These are phyloP conservation scores for Poecilus cupreus DNA, from an alignment of 2,888 invertebrate species.

Conservation along the genomic window DNA sequence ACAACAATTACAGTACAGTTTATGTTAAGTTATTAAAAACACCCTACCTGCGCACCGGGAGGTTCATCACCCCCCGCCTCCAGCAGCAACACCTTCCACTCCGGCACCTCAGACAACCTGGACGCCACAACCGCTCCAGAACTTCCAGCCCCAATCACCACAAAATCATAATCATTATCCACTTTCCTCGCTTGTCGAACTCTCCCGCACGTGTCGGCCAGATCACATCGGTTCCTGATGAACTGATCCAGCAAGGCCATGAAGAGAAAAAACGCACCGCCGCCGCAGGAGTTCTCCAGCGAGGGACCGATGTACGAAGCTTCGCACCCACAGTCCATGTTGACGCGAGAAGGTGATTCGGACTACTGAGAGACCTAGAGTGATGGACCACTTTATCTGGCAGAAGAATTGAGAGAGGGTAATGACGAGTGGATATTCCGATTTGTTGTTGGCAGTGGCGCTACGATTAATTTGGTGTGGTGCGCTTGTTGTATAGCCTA, in stretches of 20 bases:
- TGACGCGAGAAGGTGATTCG: slow-evolving; percentile 15
- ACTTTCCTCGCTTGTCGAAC: slow-evolving; percentile 72
- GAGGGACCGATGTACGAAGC: slow-evolving; percentile 76
- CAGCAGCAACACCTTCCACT: slow-evolving; percentile 82
- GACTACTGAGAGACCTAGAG: not conserved
- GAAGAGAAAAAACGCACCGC: slow-evolving; percentile 78
- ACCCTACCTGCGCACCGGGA: slow-evolving; percentile 72
- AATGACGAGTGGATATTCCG: slow-evolving; percentile 8
- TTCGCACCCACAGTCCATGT: slow-evolving; percentile 76
- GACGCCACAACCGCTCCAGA: slow-evolving; percentile 80
- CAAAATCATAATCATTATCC: slow-evolving; percentile 79
- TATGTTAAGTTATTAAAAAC: no score
- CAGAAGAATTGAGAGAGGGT: slow-evolving; percentile 1
- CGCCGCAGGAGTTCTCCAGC: slow-evolving; percentile 76
- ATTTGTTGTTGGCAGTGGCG: no score
- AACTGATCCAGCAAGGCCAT: slow-evolving; percentile 80
- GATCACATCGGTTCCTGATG: slow-evolving; percentile 76
- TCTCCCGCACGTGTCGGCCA: slow-evolving; percentile 78
- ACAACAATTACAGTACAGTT: no score
- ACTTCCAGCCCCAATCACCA: slow-evolving; percentile 81
- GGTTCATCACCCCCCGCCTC: slow-evolving; percentile 86
- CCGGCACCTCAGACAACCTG: slow-evolving; percentile 79
- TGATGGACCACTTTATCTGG: not conserved
- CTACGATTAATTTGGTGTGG: no score
- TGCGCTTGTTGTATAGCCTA: no score